These are phyloP conservation scores for Aplochiton taeniatus DNA, from an alignment of 2,797 vertebrate species.

Conservation along the genomic window DNA sequence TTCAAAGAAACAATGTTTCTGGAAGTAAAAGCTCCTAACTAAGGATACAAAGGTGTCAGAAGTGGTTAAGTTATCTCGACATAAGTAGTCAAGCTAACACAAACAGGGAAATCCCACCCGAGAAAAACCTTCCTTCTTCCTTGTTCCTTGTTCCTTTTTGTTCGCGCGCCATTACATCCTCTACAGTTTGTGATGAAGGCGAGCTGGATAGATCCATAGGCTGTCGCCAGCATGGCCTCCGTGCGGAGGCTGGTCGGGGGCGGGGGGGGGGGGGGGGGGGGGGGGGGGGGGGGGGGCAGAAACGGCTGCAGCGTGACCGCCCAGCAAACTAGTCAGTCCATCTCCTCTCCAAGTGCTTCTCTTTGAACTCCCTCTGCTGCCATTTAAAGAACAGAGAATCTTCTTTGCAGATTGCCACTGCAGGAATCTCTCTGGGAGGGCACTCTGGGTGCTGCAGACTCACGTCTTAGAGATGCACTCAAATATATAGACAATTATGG, in stretches of 20 bases:
- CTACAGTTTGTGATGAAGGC: slow-evolving; percentile 20
- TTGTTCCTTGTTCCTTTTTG: neutral
- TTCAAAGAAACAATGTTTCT: no score
- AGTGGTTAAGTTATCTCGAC: no score
- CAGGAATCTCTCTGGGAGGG: slow-evolving; percentile 20
- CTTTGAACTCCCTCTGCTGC: slow-evolving; percentile 70
- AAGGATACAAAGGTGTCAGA: no score
- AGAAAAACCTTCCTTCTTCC: no score
- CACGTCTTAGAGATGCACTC: no score
- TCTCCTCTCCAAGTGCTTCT: slow-evolving; percentile 53
- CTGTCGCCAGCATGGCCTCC: slow-evolving; percentile 33
- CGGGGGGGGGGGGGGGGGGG: slow-evolving; percentile 10
- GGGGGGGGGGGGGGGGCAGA: slow-evolving; percentile 5
- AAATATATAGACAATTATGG: no score
- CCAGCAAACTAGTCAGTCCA: slow-evolving; percentile 58
- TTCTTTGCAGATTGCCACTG: slow-evolving; percentile 35
- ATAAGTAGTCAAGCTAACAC: no score
- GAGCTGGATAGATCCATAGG: slow-evolving; percentile 25
- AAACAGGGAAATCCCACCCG: no score
- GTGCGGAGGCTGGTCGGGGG: slow-evolving; percentile 16
- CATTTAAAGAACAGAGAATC: slow-evolving; percentile 59
- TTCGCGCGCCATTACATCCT: slow-evolving; percentile 3
- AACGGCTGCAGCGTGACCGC: slow-evolving; percentile 58
- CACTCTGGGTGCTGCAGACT: no score
- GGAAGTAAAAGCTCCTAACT: no score